Evolutionary conservation across 2,113 vertebrate species (phyloP), one percentile per base, ranked within the genome.

Genomic region (Centropus bengalensis): DNA sequence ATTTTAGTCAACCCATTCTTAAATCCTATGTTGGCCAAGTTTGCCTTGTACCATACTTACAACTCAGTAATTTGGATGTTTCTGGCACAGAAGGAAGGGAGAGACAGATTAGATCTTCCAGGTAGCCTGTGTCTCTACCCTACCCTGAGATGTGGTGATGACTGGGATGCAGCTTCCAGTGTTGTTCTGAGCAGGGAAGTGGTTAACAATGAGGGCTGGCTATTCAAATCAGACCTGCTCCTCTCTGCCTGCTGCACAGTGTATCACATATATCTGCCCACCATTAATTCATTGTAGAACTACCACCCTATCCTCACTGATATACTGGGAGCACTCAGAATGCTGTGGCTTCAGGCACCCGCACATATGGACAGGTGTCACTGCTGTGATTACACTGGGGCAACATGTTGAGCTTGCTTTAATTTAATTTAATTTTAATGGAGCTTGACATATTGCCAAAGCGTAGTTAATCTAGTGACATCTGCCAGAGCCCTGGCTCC

Each of bases 381-480:
- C 32, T 4, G 5, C 2, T 2, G 60, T 0, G 2, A 81, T 95
- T 83, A 83, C 44, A 70, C 16, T 36, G 5, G 2, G 76, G 56
- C 80, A 80, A 80, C 0, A 4, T 52, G 84, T 82, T 80, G 88
- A 77, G n/a, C 55, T 77, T 86, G 22, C 38, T 69, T 91, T 88
- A 81, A 92, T 96, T 96, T 84, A 94, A 93, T 95, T 95, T 95
- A 82, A 88, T 89, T 96, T 93, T 95, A 93, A 92, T 95, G 83
- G 68, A 55, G 64, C 77, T 91, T 92, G 91, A 75, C 33, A 63
- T 75, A 75, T 81, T 95, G 85, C 94, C 94, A 94, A 78, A 90
- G 76, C 33, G 49, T 38, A 96, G 92, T 90, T 92, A 74, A 30
- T 86, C 73, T 49, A 45, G 83, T 88, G 92, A 88, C 91, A 96